phyloP scores from a whole-genome alignment of 2,113 vertebrate species.

The Urocitellus parryii region DNA sequence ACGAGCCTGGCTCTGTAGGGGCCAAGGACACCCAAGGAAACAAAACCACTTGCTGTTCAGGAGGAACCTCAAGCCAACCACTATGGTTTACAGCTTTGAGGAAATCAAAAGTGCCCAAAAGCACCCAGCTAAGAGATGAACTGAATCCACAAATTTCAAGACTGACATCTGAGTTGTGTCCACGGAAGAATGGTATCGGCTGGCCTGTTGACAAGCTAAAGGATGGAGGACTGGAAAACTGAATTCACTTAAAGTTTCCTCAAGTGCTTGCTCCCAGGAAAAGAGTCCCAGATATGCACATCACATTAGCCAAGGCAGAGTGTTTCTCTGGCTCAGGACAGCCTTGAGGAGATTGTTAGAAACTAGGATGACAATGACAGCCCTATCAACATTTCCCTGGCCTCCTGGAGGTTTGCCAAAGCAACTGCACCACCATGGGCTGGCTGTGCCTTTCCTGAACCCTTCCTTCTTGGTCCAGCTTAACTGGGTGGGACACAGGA shows the following conservation, averaged over 20 bases:
- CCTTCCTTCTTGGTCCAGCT: not conserved
- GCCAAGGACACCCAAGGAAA: not conserved
- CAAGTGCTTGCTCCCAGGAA: not conserved
- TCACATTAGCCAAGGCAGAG: not conserved
- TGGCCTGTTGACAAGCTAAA: not conserved
- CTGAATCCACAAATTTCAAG: not conserved
- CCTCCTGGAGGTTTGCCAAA: not conserved
- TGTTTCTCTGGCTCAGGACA: not conserved
- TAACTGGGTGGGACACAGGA: not conserved
- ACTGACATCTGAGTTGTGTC: not conserved
- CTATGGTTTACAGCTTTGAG: not conserved
- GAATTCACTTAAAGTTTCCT: not conserved
- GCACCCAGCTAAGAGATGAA: not conserved
- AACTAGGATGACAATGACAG: not conserved
- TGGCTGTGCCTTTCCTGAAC: not conserved
- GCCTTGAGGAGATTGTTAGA: not conserved
- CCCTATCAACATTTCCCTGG: too few relatives aligned
- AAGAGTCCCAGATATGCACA: not conserved
- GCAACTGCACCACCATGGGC: not conserved
- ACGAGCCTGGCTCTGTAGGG: not conserved
- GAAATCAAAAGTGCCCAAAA: not conserved
- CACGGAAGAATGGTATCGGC: not conserved
- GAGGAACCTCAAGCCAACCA: not conserved
- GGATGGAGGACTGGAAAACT: not conserved
- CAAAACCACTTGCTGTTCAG: conserved; percentile 9